Evolutionary conservation across 1,140 invertebrate species (phyloP).

Genomic region (Pogonomyrmex californicus): DNA sequence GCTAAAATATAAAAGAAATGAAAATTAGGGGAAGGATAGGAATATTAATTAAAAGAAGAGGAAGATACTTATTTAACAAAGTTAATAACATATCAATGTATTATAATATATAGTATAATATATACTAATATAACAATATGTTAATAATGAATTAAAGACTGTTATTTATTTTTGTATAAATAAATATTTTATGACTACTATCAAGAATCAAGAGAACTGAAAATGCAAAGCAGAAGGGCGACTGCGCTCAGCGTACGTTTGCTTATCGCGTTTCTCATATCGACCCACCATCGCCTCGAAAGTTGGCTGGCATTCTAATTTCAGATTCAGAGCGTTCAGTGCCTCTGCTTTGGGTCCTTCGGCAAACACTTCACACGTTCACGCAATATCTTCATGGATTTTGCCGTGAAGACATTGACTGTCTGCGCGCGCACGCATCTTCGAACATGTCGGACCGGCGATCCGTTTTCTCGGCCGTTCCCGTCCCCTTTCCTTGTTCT

Average conservation of each 20-base stretch:
- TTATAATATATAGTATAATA: not conserved
- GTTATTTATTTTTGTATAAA: not conserved
- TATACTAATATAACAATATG: not conserved
- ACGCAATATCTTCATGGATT: slow-evolving; percentile 47
- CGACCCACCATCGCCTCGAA: slow-evolving; percentile 19
- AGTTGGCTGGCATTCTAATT: slow-evolving; percentile 43
- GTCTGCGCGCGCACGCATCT: not conserved
- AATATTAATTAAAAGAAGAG: not conserved
- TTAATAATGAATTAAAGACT: not conserved
- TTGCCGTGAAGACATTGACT: slow-evolving; percentile 6
- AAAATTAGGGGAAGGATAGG: not conserved
- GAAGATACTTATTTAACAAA: not conserved
- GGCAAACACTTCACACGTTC: slow-evolving; percentile 42
- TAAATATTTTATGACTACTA: not conserved
- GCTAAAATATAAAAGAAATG: not conserved
- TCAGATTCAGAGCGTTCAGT: slow-evolving; percentile 38
- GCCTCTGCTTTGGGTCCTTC: slow-evolving; percentile 19
- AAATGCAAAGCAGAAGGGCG: not conserved
- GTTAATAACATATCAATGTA: not conserved
- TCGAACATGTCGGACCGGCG: slow-evolving; percentile 38
- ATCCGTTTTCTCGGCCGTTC: slow-evolving; percentile 22
- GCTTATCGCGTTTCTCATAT: slow-evolving; percentile 55
- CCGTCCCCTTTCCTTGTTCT: not conserved
- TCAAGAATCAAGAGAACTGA: not conserved
- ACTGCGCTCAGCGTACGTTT: slow-evolving; percentile 19